Conservation (phyloP, 2,113 vertebrate genomes). For the Etia nguti region DNA sequence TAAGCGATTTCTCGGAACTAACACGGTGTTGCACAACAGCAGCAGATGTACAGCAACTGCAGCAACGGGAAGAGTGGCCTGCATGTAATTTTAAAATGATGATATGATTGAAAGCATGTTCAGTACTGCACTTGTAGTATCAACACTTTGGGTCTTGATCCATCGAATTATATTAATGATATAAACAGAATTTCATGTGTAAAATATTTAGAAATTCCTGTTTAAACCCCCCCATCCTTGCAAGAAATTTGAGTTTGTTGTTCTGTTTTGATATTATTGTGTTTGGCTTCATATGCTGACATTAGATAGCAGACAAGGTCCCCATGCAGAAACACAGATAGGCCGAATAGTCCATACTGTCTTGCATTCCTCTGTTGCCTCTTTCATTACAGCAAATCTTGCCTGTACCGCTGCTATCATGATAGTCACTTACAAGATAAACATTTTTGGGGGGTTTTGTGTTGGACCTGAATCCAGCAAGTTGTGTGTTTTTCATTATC, state of each 20-base stretch:
- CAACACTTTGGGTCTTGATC: neutral
- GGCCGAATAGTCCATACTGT: neutral
- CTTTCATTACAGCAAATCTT: conserved; percentile 14
- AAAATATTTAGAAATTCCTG: neutral
- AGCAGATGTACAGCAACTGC: neutral
- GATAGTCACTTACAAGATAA: conserved; percentile 23
- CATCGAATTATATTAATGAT: neutral
- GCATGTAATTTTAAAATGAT: neutral
- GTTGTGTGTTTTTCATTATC: conserved; percentile 26
- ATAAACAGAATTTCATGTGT: neutral
- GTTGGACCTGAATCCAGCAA: neutral
- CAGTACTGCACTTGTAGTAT: neutral
- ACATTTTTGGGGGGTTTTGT: neutral
- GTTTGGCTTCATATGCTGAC: neutral
- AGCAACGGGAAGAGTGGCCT: neutral
- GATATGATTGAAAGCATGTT: neutral
- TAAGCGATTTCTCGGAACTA: neutral
- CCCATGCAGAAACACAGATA: conserved; percentile 6
- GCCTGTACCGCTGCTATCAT: neutral
- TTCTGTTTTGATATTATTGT: neutral
- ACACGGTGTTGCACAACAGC: neutral
- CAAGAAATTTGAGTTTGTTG: neutral
- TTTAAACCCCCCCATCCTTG: too few species aligned
- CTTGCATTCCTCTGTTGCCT: neutral
- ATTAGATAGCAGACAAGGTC: neutral